Base-by-base conservation (phyloP, 2,888 invertebrate species). In the Scaptomyza polygonia region DNA sequence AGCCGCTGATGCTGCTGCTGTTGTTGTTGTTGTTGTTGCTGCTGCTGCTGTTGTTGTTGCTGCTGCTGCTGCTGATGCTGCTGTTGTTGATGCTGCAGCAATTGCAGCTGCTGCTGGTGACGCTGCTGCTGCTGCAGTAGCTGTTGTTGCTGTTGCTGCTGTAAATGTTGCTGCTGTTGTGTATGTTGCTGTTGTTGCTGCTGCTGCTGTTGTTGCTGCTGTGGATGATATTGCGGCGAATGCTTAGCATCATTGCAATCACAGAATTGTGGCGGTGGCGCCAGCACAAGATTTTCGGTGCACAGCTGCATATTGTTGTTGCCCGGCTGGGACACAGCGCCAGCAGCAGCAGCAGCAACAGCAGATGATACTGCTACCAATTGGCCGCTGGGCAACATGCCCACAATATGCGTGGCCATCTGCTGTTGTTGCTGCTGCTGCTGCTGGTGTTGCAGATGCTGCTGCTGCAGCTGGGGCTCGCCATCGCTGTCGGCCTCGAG, bases 181-280 rank as follows among this genome's bases (percentile, higher is more conserved):
- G 25, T 21, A 43, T 43, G 32, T 8, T 78, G 78, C 5, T 76
- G 84, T 8, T 76, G 88, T 18, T 86, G 86, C 6, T 77, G 79
- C n/a, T 77, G 82, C 3, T 82, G 92, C 80, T 82, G 91, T 67
- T 76, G 82, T 16, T 85, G 90, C 65, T 84, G 89, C 34, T 79
- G 82, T 45, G 74, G 75, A 51, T 69, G 77, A 77, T 71, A 67
- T 67, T 87, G 90, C 36, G 90, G 89, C 57, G 88, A 76, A 68
- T 91, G 91, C 74, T 91, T 92, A 43, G 93, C 92, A 80, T 93
- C 93, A 76, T 93, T 93, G 77, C 91, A 91, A 92, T 97, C 97
- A 92, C 96, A 96, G 92, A 97, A 97, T 92, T 97, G 97, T 39
- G 97, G 97, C 36, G 97, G 97, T 39, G 97, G 97, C 25, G 97